A percentile compares a stretch with the other conserved stretches of the same genome.
Conservation (phyloP, 2,888 invertebrate species). For the Ptycholaimellus sp. region DNA sequence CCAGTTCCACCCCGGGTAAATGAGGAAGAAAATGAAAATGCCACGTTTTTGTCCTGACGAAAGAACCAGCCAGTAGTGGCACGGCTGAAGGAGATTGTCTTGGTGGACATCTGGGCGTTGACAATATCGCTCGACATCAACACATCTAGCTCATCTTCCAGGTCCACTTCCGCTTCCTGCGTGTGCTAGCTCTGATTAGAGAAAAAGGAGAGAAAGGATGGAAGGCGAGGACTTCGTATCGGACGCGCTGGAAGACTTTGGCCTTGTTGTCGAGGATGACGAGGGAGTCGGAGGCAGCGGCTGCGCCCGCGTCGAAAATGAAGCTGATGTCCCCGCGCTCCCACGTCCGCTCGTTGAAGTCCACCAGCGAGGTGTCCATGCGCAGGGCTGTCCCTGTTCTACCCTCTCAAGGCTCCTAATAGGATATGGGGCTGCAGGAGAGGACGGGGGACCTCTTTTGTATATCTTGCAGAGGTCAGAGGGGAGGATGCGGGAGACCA, state of each 20-base stretch:
- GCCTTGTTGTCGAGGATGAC: slow-evolving; percentile 80
- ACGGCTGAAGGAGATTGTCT: slow-evolving; percentile 69
- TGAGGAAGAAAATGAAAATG: too few relatives aligned
- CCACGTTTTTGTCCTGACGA: slow-evolving; percentile 66
- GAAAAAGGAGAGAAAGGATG: slow-evolving; percentile 2
- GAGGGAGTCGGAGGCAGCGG: slow-evolving; percentile 55
- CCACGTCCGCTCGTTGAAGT: slow-evolving; percentile 95
- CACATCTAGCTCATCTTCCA: slow-evolving; percentile 82
- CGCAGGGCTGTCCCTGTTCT: slow-evolving; percentile 15
- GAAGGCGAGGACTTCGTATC: slow-evolving; percentile 64
- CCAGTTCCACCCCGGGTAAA: too few relatives aligned
- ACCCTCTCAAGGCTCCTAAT: too few relatives aligned
- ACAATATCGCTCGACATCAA: slow-evolving; percentile 92
- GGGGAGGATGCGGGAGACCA: slow-evolving; percentile 82
- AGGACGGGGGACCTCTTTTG: too few relatives aligned
- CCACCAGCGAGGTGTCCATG: slow-evolving; percentile 80
- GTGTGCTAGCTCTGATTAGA: slow-evolving; percentile 4
- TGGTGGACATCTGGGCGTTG: slow-evolving; percentile 89
- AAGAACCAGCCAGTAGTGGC: slow-evolving; percentile 91
- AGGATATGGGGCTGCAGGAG: too few relatives aligned
- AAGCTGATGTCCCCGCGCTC: slow-evolving; percentile 92
- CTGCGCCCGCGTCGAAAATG: slow-evolving; percentile 54
- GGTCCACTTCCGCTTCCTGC: slow-evolving; percentile 65
- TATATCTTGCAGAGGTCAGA: slow-evolving; percentile 95
- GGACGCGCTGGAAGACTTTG: slow-evolving; percentile 64